A percentile compares a stretch with the other conserved stretches of the same genome.
Conservation (phyloP, 2,113 vertebrate genomes). For the Buteo buteo region DNA sequence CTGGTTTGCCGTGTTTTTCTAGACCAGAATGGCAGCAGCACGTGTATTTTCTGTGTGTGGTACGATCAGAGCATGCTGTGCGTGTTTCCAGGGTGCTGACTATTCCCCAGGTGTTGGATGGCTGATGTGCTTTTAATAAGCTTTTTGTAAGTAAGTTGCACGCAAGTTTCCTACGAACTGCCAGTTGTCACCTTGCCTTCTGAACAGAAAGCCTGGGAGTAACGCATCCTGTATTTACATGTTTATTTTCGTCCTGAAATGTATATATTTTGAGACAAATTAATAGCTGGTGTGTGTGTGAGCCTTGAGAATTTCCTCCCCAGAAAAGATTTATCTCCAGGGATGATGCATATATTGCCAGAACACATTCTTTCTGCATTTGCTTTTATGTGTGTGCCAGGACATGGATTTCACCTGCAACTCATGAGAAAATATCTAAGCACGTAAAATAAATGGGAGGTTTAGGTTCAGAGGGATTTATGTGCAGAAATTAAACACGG, state of each 20-base stretch:
- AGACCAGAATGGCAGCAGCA: background rate
- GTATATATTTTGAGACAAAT: background rate
- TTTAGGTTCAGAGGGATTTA: constrained; percentile 11
- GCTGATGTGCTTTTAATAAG: background rate
- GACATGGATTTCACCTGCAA: background rate
- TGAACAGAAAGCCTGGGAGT: background rate
- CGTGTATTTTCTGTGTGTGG: rapidly evolving
- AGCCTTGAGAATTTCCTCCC: background rate
- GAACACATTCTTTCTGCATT: background rate
- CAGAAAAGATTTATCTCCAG: background rate
- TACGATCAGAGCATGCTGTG: background rate
- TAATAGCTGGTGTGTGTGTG: background rate
- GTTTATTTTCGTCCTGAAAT: background rate
- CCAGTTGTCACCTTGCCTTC: background rate
- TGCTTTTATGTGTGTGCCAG: background rate
- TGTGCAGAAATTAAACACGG: background rate
- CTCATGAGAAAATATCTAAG: background rate
- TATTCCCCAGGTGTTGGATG: background rate
- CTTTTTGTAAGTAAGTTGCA: background rate
- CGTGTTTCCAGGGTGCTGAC: background rate
- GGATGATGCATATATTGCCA: background rate
- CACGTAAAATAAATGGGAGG: background rate
- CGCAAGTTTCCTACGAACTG: background rate
- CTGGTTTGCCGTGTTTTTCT: background rate
- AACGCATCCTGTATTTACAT: background rate